Percentiles rank a stretch among this genome's conserved stretches.
Conservation (phyloP, 2,888 invertebrate species). For the Matsumyia berberina region DNA sequence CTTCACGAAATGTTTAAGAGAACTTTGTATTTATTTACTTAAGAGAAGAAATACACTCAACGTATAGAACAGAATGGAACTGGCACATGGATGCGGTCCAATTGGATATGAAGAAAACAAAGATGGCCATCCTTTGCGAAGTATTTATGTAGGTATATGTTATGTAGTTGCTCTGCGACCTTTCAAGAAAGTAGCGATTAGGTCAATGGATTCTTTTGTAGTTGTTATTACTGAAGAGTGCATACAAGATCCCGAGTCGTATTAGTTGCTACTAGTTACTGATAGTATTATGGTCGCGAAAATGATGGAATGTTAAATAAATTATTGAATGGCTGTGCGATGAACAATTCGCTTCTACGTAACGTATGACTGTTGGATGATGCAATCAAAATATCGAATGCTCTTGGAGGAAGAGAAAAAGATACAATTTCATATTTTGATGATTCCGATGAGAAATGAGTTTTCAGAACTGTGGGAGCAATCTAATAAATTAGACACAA, state of each 20-base stretch:
- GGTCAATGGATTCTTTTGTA: conserved; percentile 39
- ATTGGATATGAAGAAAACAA: conserved; percentile 50
- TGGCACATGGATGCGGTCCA: conserved; percentile 36
- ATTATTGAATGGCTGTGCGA: neutral
- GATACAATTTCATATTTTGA: neutral
- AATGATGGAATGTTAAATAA: neutral
- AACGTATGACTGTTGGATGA: conserved; percentile 9
- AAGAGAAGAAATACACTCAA: neutral
- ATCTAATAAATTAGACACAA: neutral
- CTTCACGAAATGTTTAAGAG: too few species aligned
- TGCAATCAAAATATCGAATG: conserved; percentile 12
- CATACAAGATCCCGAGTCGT: neutral
- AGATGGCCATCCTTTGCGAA: conserved; percentile 61
- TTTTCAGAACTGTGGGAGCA: neutral
- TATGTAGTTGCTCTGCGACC: conserved; percentile 45
- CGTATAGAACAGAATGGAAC: neutral
- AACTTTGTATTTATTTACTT: too few species aligned
- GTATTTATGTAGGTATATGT: conserved; percentile 15
- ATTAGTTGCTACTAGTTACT: neutral
- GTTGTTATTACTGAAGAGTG: neutral
- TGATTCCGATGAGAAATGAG: neutral
- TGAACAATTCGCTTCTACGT: neutral
- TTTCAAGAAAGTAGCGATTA: conserved; percentile 45
- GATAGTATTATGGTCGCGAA: neutral
- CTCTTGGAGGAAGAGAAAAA: neutral